Base-by-base conservation (phyloP, 2,113 vertebrate species). In the Aplodontia rufa region DNA sequence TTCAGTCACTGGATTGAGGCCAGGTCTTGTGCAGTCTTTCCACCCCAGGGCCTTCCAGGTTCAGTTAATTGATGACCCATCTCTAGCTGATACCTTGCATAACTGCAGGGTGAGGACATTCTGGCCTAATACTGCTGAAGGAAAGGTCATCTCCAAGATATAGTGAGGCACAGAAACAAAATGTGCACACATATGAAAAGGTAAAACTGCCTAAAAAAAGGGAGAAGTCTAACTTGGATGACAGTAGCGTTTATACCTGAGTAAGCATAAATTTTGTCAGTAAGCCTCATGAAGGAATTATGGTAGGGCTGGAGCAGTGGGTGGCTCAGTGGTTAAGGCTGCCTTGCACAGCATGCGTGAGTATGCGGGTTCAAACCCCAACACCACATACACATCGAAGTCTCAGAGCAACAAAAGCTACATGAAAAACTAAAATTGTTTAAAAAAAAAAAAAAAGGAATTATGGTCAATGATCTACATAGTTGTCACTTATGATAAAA, bases 91-190 rank as follows among this genome's bases (percentile, higher is more conserved):
- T 0, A 95, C 80, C 17, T 30, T 51, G 37, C 64, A 81, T 13
- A 60, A 90, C 11, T 1, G 1, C 78, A 42, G 1, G 51, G 16
- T 51, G 37, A 91, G 40, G 69, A 55, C 51, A 79, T 55, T 68
- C 24, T 68, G 62, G 62, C 51, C 53, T n/a, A 30, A 47, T 14
- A 66, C 35, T 35, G 12, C 62, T 32, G 40, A 86, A 79, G 53
- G 51, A 92, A 87, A 93, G 64, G 79, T 93, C 95, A 91, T 37
- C 28, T 78, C 55, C n/a, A 91, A 85, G 47, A 40, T 30, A 53
- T 35, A 53, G 60, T 47, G 10, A 47, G 45, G 60, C 32, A 83
- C 35, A 82, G 37, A 66, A 75, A 85, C 32, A 66, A 81, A 35
- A 28, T 47, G 69, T 89, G 60, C 40, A 82, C 58, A 84, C 30